Evolutionary conservation across 2,797 vertebrate species (phyloP), one percentile per base, ranked within the genome.

Genomic region (Lepus oiostolus): DNA sequence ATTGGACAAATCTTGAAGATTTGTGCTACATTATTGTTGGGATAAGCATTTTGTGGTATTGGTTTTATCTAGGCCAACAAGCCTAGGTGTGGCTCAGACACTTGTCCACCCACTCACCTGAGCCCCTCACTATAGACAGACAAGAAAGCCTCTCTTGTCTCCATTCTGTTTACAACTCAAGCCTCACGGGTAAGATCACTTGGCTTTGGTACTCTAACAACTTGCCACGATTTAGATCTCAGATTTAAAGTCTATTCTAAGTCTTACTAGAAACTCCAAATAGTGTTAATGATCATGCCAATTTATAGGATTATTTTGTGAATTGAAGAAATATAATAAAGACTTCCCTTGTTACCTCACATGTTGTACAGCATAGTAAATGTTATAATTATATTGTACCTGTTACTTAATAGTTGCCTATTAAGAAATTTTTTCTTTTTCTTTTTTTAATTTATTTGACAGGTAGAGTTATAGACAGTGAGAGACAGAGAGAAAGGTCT

Each of bases 211-310:
- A 70, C 35, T 74, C 14, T 83, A 77, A 90, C 38, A 87, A n/a
- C 58, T 90, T 93, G 70, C n/a, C n/a, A n/a, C 16, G 77, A 21
- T 65, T 77, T 60, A 90, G 67, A n/a, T 83, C 12, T 28, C 63
- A 90, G n/a, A 72, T 90, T 92, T 72, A 67, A 79, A 35, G n/a
- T n/a, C 88, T 86, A 71, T 82, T 77, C 10, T 81, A 81, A 68
- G 42, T 85, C 32, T 24, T 88, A 7, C 75, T 87, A 26, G 70
- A 93, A 67, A 63, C 42, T 76, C 0, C 42, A 91, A 67, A 60
- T 76, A 47, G 32, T 60, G 47, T 76, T 85, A 67, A 76, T 70
- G 60, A 84, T 79, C 84, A 52, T 35, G 68, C 26, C 32, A 85
- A 85, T 5, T 84, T 50, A 80, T 28, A 54, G 38, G 12, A 84